These are phyloP conservation scores for Loris lydekkerianus DNA, from an alignment of 2,797 vertebrate species.

Conservation along the genomic window DNA sequence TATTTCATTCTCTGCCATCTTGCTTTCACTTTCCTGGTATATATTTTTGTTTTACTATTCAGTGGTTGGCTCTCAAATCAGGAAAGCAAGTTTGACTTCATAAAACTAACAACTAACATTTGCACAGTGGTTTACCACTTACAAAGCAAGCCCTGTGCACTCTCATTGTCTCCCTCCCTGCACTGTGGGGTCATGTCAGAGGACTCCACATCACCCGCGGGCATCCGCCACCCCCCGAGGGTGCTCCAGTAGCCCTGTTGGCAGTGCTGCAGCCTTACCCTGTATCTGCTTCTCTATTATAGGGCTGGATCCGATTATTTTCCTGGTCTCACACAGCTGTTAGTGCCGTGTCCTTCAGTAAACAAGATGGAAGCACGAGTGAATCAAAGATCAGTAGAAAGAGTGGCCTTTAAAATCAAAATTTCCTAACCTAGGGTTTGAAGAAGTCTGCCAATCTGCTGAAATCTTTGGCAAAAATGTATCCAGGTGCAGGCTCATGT, in stretches of 20 bases:
- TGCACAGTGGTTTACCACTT: slow-evolving; percentile 58
- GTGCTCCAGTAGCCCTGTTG: not conserved
- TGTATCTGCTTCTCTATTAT: not conserved
- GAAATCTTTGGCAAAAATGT: not conserved
- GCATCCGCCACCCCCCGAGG: not conserved
- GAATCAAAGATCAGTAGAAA: not conserved
- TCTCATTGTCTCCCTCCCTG: not conserved
- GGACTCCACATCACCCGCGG: not conserved
- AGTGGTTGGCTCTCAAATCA: slow-evolving; percentile 72
- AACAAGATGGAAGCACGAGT: not conserved
- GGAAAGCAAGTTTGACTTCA: slow-evolving; percentile 77
- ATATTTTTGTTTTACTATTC: slow-evolving; percentile 55
- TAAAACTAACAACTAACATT: slow-evolving; percentile 70
- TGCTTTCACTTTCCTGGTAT: slow-evolving; percentile 39
- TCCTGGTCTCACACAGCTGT: not conserved
- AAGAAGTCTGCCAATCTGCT: not conserved
- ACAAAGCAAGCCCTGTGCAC: slow-evolving; percentile 76
- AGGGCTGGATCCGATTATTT: not conserved
- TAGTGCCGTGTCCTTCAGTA: not conserved
- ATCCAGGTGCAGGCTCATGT: not conserved
- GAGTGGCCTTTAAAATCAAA: not conserved
- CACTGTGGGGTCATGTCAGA: not conserved
- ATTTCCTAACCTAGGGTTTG: not conserved
- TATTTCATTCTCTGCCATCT: not conserved
- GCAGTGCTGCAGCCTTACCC: not conserved